phyloP scores from a whole-genome alignment of 2,888 invertebrate genomes.

The Gisinianus flammeolus region DNA sequence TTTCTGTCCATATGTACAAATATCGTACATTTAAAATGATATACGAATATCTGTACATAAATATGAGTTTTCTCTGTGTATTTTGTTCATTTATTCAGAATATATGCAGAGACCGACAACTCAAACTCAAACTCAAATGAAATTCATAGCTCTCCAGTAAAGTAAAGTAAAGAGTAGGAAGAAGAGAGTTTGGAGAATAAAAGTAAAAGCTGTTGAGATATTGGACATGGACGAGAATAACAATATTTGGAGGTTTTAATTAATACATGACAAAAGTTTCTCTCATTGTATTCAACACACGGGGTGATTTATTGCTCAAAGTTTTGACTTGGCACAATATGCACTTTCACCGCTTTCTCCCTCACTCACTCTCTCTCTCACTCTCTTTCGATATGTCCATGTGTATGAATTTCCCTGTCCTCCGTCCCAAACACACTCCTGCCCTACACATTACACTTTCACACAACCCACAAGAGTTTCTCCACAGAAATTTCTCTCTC shows the following conservation, averaged over 20 bases:
- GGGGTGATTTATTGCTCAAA: conserved; percentile 58
- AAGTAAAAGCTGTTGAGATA: conserved; percentile 17
- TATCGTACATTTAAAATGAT: background rate
- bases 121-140: too few species aligned
- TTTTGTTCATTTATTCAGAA: background rate
- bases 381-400: background rate
- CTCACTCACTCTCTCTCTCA: background rate
- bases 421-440: background rate
- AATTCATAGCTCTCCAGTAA: too few species aligned
- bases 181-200: conserved; percentile 2
- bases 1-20: too few species aligned
- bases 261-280: conserved; percentile 60
- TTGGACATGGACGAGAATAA: conserved; percentile 46
- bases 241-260: conserved; percentile 59
- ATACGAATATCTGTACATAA: too few species aligned
- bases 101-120: background rate
- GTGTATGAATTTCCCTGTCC: background rate
- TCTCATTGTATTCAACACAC: conserved; percentile 52
- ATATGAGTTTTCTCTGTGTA: background rate
- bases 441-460: background rate
- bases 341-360: background rate
- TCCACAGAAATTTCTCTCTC: too few species aligned
- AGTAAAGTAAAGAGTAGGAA: conserved; percentile 5
- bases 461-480: background rate
- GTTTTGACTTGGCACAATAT: conserved; percentile 3